Base-by-base conservation (phyloP, 2,113 vertebrate species). In the Clarias magur region DNA sequence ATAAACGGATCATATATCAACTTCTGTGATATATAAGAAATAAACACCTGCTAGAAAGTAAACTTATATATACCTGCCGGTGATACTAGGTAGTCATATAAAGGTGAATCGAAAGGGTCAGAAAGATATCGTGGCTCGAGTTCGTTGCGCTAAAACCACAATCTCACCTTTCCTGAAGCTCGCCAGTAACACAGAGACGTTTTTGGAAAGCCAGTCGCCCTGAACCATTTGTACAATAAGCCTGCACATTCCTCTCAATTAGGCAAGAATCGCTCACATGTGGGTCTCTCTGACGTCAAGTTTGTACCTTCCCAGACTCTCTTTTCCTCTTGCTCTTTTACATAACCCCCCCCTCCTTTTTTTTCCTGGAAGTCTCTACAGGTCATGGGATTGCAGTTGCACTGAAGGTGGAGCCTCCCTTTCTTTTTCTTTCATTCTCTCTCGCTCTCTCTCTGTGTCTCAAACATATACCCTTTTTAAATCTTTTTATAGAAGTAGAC, bases 221-320 rank as follows among this genome's bases (percentile, higher is more conserved):
- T 85, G 81, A 87, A 93, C 78, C 70, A 60, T 84, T 86, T 88
- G 80, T 89, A 94, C 93, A 93, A 93, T 92, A 93, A 92, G 90
- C 92, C 92, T 91, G 92, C 53, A 91, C 93, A 95, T 95, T 95
- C 93, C 90, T 88, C 84, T 88, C 92, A 93, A 94, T 95, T 95
- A 95, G 91, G 90, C 92, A 94, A 93, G 93, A 94, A 95, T 93
- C 89, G 93, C 93, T 94, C 92, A 94, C 94, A 95, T 95, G 93
- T 94, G 94, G 94, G 91, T 93, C 92, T 89, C 93, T 94, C 94
- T 95, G 95, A 95, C 94, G 95, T 96, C 94, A 95, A 95, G 92
- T 89, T 89, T 92, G 93, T 93, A 95, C 93, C 93, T 94, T 95
- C 93, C 92, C 91, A 93, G 91, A 93, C 90, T 92, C 90, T 92